Percentiles rank a stretch among this genome's conserved stretches.
Evolutionary conservation across 1,140 invertebrate genomes (phyloP).

Genomic region (Solen grandis): DNA sequence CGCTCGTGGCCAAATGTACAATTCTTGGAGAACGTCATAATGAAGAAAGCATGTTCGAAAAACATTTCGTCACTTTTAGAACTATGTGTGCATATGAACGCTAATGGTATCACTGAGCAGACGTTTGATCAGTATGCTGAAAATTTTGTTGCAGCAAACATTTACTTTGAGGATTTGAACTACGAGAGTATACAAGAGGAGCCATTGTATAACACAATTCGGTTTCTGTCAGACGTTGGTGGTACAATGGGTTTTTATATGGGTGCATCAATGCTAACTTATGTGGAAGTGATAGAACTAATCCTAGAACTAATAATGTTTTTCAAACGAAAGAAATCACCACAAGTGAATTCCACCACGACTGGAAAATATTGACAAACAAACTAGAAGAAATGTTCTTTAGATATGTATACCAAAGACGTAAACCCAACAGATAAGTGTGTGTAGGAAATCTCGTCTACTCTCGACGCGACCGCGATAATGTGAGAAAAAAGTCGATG

Average conservation of each 20-base stretch:
- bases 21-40: background rate
- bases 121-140: background rate
- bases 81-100: background rate
- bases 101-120: background rate
- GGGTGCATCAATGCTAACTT: conserved; percentile 11
- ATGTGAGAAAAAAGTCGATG: too few species aligned
- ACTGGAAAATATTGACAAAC: too few species aligned
- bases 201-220: conserved; percentile 4
- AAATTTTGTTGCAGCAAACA: conserved; percentile 16
- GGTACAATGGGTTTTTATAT: conserved; percentile 30
- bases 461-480: too few species aligned
- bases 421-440: too few species aligned
- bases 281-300: conserved; percentile 13
- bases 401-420: too few species aligned
- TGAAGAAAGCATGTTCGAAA: conserved; percentile 12
- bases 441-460: too few species aligned
- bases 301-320: too few species aligned
- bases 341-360: too few species aligned
- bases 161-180: conserved; percentile 37
- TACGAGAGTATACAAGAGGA: conserved; percentile 13
- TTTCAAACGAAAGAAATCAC: too few species aligned
- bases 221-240: conserved; percentile 26
- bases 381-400: too few species aligned
- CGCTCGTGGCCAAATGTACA: conserved; percentile 6
- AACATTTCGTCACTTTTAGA: background rate